Percentiles rank a stretch among this genome's conserved stretches.
phyloP scores from a whole-genome alignment of 2,888 invertebrate genomes.

The Neuroscelio doddi region DNA sequence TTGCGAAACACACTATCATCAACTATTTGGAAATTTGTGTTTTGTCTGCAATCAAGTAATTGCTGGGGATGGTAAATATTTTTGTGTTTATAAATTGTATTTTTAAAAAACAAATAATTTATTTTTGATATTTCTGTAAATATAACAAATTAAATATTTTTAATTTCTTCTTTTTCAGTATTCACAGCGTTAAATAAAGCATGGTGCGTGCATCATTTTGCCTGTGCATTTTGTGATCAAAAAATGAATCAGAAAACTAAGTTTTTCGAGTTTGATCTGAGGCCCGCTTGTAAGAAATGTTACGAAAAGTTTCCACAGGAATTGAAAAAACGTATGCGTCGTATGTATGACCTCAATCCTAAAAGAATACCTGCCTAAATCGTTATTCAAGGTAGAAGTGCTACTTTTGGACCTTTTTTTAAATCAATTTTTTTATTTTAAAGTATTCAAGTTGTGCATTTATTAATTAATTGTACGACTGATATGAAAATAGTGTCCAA shows the following conservation, averaged over 20 bases:
- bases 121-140: conserved; percentile 19
- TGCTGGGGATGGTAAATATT: conserved; percentile 88
- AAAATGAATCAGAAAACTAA: conserved; percentile 97
- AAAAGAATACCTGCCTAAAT: conserved; percentile 73
- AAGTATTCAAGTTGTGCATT: no score
- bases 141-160: conserved; percentile 24
- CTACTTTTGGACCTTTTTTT: no score
- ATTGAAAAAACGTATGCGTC: conserved; percentile 90
- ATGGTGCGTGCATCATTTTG: conserved; percentile 99
- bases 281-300: conserved; percentile 98
- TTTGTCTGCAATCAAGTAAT: conserved; percentile 99
- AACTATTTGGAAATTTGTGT: conserved; percentile 98
- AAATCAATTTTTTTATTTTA: conserved; percentile 20
- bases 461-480: no score
- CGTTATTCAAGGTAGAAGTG: no score
- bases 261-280: conserved; percentile 99
- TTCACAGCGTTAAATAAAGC: conserved; percentile 99
- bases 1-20: conserved; percentile 99
- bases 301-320: conserved; percentile 97
- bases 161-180: conserved; percentile 77
- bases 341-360: conserved; percentile 88
- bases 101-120: conserved; percentile 8
- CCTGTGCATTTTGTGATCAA: conserved; percentile 96
- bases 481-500: no score
- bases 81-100: neutral